phyloP scores from a whole-genome alignment of 2,888 invertebrate species.

The Melinaea menophilus region DNA sequence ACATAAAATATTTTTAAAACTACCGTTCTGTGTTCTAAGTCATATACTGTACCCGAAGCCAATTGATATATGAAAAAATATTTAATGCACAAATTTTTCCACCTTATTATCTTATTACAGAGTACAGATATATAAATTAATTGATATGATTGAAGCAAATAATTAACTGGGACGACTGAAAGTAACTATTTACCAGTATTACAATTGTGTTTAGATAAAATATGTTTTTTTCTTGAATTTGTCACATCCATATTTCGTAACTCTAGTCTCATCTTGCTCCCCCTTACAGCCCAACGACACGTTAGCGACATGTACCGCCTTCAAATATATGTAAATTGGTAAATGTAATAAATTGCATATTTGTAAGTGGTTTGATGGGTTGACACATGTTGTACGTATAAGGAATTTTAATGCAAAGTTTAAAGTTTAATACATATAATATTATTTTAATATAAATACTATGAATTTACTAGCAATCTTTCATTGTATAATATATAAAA shows the following conservation, averaged over 20 bases:
- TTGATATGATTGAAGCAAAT: too few relatives aligned
- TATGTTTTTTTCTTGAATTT: not conserved
- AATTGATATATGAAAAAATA: too few relatives aligned
- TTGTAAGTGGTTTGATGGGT: slow-evolving; percentile 70
- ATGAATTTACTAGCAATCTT: not conserved
- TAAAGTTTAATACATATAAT: not conserved
- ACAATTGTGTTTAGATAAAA: too few relatives aligned
- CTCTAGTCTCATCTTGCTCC: slow-evolving; percentile 37
- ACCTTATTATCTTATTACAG: too few relatives aligned
- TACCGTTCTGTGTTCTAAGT: too few relatives aligned
- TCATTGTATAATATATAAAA: too few relatives aligned
- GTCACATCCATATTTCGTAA: slow-evolving; percentile 25
- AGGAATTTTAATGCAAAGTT: slow-evolving; percentile 6
- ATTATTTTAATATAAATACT: not conserved
- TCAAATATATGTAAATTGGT: slow-evolving; percentile 75
- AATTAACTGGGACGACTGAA: too few relatives aligned
- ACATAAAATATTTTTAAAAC: too few relatives aligned
- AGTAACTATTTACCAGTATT: too few relatives aligned
- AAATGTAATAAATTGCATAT: slow-evolving; percentile 76
- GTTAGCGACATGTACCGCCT: slow-evolving; percentile 61
- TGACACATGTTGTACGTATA: slow-evolving; percentile 32
- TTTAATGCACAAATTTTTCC: too few relatives aligned
- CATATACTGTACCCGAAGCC: too few relatives aligned
- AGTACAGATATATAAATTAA: too few relatives aligned
- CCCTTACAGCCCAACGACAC: slow-evolving; percentile 54